These are phyloP conservation scores for Acropora tenuis DNA, from an alignment of 64 coral and sea anemone species.

Conservation along the genomic window DNA sequence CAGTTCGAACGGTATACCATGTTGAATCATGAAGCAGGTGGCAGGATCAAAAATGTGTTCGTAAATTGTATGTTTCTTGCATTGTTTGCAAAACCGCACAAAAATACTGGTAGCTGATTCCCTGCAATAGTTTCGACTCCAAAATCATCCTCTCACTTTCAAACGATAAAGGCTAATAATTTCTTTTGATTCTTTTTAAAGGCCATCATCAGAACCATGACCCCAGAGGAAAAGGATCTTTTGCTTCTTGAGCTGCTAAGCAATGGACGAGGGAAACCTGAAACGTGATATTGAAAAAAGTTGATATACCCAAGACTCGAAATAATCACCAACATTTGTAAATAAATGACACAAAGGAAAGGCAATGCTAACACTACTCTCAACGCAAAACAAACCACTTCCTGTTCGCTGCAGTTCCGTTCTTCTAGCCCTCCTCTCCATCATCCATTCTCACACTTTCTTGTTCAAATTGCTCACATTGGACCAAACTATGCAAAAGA, in stretches of 20 bases:
- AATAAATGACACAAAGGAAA: neutral
- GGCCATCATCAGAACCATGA: neutral
- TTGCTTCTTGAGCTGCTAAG: constrained; percentile 9
- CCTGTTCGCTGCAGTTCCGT: neutral
- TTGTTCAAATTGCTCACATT: neutral
- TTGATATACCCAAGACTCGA: neutral
- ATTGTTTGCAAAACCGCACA: neutral
- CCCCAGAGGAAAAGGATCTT: neutral
- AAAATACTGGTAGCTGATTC: too few species aligned
- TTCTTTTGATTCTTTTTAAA: neutral
- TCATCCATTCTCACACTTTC: neutral
- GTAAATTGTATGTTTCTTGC: neutral
- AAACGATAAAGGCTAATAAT: neutral
- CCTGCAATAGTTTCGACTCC: too few species aligned
- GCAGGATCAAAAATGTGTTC: neutral
- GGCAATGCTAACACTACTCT: neutral
- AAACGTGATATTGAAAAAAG: neutral
- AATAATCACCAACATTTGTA: neutral
- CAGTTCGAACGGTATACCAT: neutral
- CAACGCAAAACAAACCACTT: neutral
- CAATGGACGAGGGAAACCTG: constrained; percentile 46
- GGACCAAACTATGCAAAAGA: constrained; percentile 13
- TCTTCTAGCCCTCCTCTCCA: neutral
- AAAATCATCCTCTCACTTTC: neutral
- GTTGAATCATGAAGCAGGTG: neutral